Evolutionary conservation across 2,888 invertebrate species (phyloP).

Genomic region (Dasysyrphus tricinctus): DNA sequence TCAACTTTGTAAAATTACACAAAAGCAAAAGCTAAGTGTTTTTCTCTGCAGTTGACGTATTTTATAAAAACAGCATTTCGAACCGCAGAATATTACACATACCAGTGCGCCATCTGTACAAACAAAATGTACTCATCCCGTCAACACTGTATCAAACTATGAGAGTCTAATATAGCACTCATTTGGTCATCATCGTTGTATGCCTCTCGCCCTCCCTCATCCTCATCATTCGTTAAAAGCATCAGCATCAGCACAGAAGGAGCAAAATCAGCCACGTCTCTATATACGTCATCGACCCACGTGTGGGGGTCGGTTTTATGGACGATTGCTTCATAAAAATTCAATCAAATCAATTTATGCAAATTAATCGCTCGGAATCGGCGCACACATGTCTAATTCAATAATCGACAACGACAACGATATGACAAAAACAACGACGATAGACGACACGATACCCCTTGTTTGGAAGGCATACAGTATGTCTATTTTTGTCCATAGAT

Average conservation of each 20-base stretch:
- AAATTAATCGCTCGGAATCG: conserved; percentile 81
- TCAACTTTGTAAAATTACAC: background rate
- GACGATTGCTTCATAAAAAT: conserved; percentile 81
- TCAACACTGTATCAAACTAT: background rate
- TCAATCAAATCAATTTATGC: conserved; percentile 84
- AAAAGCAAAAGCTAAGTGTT: background rate
- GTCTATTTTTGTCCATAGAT: conserved; percentile 60
- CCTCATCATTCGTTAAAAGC: background rate
- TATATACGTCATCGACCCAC: conserved; percentile 40
- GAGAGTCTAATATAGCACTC: conserved; percentile 20
- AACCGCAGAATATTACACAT: conserved; percentile 28
- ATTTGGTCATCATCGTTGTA: conserved; percentile 55
- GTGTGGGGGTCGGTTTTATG: conserved; percentile 62
- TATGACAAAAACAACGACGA: conserved; percentile 6
- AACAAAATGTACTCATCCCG: conserved; percentile 49
- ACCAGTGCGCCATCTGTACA: conserved; percentile 58
- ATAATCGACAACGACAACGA: conserved; percentile 55
- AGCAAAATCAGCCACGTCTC: conserved; percentile 20
- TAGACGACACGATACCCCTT: conserved; percentile 59
- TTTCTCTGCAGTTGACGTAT: conserved; percentile 47
- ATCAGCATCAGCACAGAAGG: conserved; percentile 14
- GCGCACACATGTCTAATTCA: conserved; percentile 75
- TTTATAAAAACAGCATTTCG: conserved; percentile 26
- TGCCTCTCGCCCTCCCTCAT: background rate
- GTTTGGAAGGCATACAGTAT: conserved; percentile 50